Evolutionary conservation across 2,888 invertebrate genomes (phyloP).

Genomic region (Drosophila mercatorum): DNA sequence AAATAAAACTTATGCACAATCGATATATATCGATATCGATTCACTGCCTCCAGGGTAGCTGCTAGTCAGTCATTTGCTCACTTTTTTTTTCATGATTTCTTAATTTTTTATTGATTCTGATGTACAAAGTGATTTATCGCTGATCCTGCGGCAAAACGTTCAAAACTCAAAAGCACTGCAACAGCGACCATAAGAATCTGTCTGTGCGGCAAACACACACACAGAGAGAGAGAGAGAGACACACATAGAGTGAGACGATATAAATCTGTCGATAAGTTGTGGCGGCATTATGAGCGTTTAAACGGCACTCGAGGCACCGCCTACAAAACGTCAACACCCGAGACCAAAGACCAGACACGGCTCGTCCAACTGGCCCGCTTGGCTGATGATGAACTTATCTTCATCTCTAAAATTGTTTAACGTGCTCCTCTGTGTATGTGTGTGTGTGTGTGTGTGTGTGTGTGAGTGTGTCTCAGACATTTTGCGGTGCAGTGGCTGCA

Average conservation of each 20-base stretch:
- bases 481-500: conserved; percentile 52
- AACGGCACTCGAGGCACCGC: conserved; percentile 75
- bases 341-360: conserved; percentile 20
- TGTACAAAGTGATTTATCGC: conserved; percentile 77
- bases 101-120: conserved; percentile 61
- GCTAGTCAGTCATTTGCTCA: neutral
- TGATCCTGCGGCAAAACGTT: conserved; percentile 75
- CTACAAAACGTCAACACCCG: conserved; percentile 77
- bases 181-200: conserved; percentile 33
- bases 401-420: conserved; percentile 67
- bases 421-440: conserved; percentile 35
- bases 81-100: neutral
- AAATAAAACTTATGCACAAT: too few relatives aligned
- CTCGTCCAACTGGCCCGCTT: conserved; percentile 29
- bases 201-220: conserved; percentile 27
- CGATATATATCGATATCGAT: too few relatives aligned
- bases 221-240: neutral
- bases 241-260: conserved; percentile 42
- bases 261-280: conserved; percentile 77
- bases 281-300: conserved; percentile 66
- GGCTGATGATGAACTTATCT: conserved; percentile 67
- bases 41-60: neutral
- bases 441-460: conserved; percentile 6
- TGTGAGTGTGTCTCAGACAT: conserved; percentile 44
- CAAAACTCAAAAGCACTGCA: conserved; percentile 41